These are phyloP conservation scores for Neogale vison DNA, from an alignment of 2,113 vertebrate species.

Conservation along the genomic window DNA sequence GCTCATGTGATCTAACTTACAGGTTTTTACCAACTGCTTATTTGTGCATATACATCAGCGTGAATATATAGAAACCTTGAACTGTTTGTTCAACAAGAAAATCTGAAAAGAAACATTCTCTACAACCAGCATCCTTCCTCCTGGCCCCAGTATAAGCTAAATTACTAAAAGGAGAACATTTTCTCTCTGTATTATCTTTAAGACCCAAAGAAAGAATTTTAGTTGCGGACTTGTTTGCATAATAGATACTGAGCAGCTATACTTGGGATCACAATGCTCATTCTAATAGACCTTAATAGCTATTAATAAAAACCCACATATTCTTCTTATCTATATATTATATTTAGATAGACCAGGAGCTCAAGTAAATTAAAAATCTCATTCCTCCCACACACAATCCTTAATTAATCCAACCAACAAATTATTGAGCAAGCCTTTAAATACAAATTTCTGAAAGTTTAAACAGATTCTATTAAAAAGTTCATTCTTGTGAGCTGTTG, in stretches of 20 bases:
- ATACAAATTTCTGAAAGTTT: neutral
- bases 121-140: neutral
- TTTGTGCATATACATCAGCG: neutral
- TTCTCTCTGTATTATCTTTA: neutral
- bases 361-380: slow-evolving; percentile 12
- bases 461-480: neutral
- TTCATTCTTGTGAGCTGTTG: neutral
- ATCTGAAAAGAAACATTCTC: neutral
- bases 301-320: neutral
- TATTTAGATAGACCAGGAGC: neutral
- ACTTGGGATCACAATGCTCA: neutral
- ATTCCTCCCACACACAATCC: neutral
- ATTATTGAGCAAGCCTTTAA: slow-evolving; percentile 22
- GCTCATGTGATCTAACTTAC: neutral
- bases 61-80: neutral
- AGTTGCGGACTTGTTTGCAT: neutral
- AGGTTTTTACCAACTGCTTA: neutral
- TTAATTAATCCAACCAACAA: neutral
- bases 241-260: neutral
- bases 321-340: neutral
- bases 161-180: neutral
- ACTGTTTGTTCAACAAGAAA: neutral
- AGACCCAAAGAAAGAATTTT: neutral
- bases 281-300: neutral
- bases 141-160: neutral